Evolutionary conservation across 2,797 vertebrate genomes (phyloP), one percentile per base, ranked within the genome.

Genomic region (Mastacembelus armatus): DNA sequence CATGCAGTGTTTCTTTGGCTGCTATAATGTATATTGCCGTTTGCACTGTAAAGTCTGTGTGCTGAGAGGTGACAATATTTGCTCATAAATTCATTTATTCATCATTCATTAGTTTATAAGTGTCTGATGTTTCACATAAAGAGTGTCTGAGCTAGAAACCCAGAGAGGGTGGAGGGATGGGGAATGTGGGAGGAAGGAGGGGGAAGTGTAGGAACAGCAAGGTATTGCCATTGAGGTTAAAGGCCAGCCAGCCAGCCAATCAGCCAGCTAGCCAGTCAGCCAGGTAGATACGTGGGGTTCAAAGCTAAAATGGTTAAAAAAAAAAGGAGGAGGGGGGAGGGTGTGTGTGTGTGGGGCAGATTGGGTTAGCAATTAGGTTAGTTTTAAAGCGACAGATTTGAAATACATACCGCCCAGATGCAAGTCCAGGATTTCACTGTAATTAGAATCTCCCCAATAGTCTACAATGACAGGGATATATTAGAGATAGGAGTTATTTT

Each of bases 361-460:
- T 91, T 85, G 78, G 92, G 91, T 97, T 95, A 97, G 96, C 94
- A 75, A 86, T 86, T 81, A 68, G 82, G 84, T 93, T 90, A 91
- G 88, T 90, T 86, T 85, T 86, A 68, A 93, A 95, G 95, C 93
- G 88, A 94, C 93, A 95, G 95, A 89, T 95, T 94, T 92, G 95
- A 96, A 94, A 98, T 99, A 99, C 97, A 96, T 99, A 99, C 98
- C 98, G 96, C 97, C 98, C 96, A 99, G 98, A 92, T 99, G 98
- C 96, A 99, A 96, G 96, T 99, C 98, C 96, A 99, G 96, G 98
- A 99, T 96, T 95, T 97, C 98, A 98, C 95, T 99, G 98, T 99
- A 99, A 98, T 97, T 98, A 98, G 98, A 98, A 93, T 99, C 98
- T 96, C 98, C 98, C 98, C 98, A 99, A 98, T 99, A 99, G 98